Conservation (phyloP, 2,888 invertebrate species). For the Margaritifera margaritifera region DNA sequence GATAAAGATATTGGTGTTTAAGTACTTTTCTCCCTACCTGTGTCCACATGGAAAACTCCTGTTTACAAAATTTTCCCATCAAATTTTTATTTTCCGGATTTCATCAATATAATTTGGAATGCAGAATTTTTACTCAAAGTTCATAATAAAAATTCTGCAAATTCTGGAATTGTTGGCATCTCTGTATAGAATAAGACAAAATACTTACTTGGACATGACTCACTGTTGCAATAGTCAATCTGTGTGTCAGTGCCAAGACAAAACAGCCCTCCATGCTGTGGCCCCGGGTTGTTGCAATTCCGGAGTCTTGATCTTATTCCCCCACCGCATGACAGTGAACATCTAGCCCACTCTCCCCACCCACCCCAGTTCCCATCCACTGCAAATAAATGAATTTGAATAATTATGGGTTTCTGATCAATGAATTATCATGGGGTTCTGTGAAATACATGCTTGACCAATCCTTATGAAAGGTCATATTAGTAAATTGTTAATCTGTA, state of each 20-base stretch:
- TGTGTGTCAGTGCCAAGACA: constrained; percentile 64
- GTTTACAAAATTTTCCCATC: too few relatives aligned
- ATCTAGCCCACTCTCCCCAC: constrained; percentile 67
- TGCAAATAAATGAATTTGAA: constrained; percentile 22
- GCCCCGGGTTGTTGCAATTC: constrained; percentile 63
- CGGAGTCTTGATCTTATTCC: constrained; percentile 59
- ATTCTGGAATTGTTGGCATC: background rate
- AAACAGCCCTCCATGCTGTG: constrained; percentile 60
- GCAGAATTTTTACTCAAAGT: too few relatives aligned
- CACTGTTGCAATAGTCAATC: constrained; percentile 67
- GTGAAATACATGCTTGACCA: too few relatives aligned
- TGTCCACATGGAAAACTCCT: too few relatives aligned
- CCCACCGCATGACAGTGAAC: constrained; percentile 66
- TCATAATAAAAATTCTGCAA: background rate
- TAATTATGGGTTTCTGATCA: background rate
- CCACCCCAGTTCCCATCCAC: constrained; percentile 66
- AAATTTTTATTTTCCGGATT: too few relatives aligned
- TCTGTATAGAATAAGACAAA: background rate
- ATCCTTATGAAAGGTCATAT: too few relatives aligned
- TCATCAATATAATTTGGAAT: too few relatives aligned
- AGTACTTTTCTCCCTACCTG: too few relatives aligned
- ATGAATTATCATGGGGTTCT: too few relatives aligned
- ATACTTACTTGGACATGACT: constrained; percentile 67
- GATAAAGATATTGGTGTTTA: too few relatives aligned
- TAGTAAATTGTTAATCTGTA: too few relatives aligned